These are phyloP conservation scores for Molossus molossus DNA, from an alignment of 2,797 vertebrate species.

Conservation along the genomic window DNA sequence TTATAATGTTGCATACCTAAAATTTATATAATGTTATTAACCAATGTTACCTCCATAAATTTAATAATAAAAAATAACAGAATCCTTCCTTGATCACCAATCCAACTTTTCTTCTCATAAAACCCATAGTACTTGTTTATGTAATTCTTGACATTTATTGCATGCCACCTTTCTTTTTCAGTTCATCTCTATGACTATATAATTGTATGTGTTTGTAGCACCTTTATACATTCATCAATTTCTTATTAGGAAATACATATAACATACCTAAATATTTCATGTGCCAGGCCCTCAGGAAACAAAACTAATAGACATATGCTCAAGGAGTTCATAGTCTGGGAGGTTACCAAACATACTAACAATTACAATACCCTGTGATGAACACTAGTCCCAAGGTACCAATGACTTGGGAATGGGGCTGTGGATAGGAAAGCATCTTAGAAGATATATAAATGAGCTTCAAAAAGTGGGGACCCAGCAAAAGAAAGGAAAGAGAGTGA, in stretches of 20 bases:
- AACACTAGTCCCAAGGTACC: background rate
- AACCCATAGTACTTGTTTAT: background rate
- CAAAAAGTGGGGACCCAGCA: background rate
- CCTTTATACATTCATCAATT: background rate
- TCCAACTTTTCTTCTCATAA: background rate
- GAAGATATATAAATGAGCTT: background rate
- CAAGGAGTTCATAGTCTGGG: background rate
- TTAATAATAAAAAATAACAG: background rate
- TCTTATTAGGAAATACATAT: conserved; percentile 10
- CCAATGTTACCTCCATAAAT: background rate
- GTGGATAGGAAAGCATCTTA: background rate
- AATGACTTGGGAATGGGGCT: no score
- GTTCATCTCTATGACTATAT: background rate
- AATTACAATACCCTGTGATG: background rate
- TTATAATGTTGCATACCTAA: background rate
- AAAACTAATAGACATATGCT: background rate
- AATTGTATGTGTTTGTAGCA: background rate
- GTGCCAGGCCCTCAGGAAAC: background rate
- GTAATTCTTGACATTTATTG: background rate
- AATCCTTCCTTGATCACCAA: background rate
- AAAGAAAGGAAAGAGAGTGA: background rate
- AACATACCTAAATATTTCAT: background rate
- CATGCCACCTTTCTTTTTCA: background rate
- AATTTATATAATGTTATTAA: background rate
- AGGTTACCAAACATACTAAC: conserved; percentile 7